Evolutionary conservation across 2,113 vertebrate species (phyloP), one percentile per base, ranked within the genome.

Genomic region (Regulus satrapa): DNA sequence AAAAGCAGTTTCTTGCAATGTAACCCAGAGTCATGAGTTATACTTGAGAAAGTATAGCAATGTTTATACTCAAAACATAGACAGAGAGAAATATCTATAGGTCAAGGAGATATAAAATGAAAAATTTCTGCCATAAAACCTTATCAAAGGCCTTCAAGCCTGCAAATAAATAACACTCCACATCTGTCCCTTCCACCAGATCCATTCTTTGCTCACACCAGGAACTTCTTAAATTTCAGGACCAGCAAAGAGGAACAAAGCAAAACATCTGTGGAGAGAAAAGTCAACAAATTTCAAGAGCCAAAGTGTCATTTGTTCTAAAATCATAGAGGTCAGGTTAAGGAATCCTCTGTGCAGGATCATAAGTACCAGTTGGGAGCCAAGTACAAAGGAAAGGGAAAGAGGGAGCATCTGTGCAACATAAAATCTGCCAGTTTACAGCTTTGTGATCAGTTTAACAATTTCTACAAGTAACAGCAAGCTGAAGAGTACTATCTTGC

Each of bases 221-320:
- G 85, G 73, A 93, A 82, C 89, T 89, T 98, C 97, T 97, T 97
- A 94, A 85, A 95, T 98, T 97, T 98, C 98, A 98, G 72, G 38
- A 78, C 85, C 87, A 88, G 79, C 85, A 73, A 94, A 62, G 89
- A 96, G 79, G 85, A 97, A 95, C 94, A 93, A 97, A 97, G 91
- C 67, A 97, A 97, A 98, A 97, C 95, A 96, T 96, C 97, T 88
- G 95, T 68, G 92, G 89, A n/a, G 85, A 89, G 94, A 94, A 95
- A 98, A 98, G 96, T 97, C 96, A 98, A 98, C 98, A 97, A 93
- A 82, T 94, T 97, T 94, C 95, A 77, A 77, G 94, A 97, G 94
- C 90, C 89, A 91, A 91, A 96, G 21, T 75, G 64, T 94, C 89
- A 26, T 92, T 89, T 91, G 91, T 58, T 91, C 90, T 96, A 75